Conservation (phyloP, 1,140 invertebrate species). For the Drosophila bocqueti region DNA sequence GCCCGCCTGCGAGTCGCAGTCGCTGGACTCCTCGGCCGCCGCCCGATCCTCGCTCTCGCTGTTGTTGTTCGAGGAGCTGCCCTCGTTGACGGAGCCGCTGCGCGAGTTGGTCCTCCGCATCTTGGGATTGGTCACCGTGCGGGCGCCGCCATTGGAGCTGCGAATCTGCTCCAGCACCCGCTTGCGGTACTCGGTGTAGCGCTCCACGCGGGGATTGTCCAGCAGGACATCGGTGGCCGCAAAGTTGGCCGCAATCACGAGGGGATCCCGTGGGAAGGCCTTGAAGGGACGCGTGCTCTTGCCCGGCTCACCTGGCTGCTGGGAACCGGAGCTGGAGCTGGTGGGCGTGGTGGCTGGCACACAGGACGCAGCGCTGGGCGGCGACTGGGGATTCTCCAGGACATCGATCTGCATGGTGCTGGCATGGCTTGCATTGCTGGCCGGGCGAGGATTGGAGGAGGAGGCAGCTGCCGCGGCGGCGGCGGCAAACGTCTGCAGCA, state of each 20-base stretch:
- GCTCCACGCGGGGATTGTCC: slow-evolving; percentile 87
- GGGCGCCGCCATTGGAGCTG: slow-evolving; percentile 86
- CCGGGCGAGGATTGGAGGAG: slow-evolving; percentile 49
- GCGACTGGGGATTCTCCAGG: slow-evolving; percentile 65
- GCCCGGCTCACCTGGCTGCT: slow-evolving; percentile 18
- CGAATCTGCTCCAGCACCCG: slow-evolving; percentile 89
- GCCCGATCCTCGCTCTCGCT: slow-evolving; percentile 80
- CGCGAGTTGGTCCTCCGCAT: slow-evolving; percentile 87
- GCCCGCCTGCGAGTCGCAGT: slow-evolving; percentile 78
- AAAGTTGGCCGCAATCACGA: slow-evolving; percentile 86
- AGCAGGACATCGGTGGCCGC: slow-evolving; percentile 85
- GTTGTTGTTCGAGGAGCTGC: slow-evolving; percentile 74
- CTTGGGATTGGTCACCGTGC: slow-evolving; percentile 88
- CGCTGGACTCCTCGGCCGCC: slow-evolving; percentile 75
- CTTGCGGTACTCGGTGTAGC: slow-evolving; percentile 89
- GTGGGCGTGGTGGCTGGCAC: slow-evolving; percentile 59
- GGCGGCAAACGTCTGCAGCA: slow-evolving; percentile 71
- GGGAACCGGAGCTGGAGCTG: slow-evolving; percentile 41
- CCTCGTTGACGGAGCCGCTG: slow-evolving; percentile 78
- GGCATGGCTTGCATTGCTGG: slow-evolving; percentile 71
- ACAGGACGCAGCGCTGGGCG: slow-evolving; percentile 2
- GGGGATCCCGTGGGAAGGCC: slow-evolving; percentile 89
- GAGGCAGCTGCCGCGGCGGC: slow-evolving; percentile 62
- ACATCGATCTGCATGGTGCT: slow-evolving; percentile 78
- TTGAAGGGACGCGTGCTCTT: slow-evolving; percentile 88